Conservation (phyloP, 2,113 vertebrate species). For the Crotophaga sulcirostris region DNA sequence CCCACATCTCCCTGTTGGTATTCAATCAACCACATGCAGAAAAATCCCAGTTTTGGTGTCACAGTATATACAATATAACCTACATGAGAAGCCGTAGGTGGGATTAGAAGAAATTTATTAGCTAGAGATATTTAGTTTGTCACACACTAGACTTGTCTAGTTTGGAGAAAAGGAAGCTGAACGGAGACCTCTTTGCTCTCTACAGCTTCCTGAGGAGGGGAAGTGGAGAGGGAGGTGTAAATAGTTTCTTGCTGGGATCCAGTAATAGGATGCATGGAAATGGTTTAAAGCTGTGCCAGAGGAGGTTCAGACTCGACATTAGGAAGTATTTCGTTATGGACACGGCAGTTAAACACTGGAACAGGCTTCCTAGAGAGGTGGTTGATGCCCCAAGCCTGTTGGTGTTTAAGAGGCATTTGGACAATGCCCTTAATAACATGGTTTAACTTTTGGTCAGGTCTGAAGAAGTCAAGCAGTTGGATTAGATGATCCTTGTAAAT, state of each 20-base stretch:
- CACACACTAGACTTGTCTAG: not conserved
- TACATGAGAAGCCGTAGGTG: not conserved
- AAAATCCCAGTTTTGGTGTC: fast-evolving
- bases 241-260: not conserved
- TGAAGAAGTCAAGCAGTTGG: not conserved
- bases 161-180: not conserved
- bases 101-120: not conserved
- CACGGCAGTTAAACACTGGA: not conserved
- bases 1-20: fast-evolving
- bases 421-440: not conserved
- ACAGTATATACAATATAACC: too few species aligned
- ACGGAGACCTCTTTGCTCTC: not conserved
- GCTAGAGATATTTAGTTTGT: not conserved
- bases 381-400: fast-evolving
- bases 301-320: not conserved
- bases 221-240: not conserved
- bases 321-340: not conserved
- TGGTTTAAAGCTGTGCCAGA: fast-evolving
- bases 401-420: not conserved
- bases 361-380: not conserved
- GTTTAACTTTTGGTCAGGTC: not conserved
- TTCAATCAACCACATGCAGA: not conserved
- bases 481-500: not conserved
- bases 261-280: fast-evolving
- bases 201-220: not conserved